Conservation (phyloP, 2,888 invertebrate genomes). For the Allacma fusca region DNA sequence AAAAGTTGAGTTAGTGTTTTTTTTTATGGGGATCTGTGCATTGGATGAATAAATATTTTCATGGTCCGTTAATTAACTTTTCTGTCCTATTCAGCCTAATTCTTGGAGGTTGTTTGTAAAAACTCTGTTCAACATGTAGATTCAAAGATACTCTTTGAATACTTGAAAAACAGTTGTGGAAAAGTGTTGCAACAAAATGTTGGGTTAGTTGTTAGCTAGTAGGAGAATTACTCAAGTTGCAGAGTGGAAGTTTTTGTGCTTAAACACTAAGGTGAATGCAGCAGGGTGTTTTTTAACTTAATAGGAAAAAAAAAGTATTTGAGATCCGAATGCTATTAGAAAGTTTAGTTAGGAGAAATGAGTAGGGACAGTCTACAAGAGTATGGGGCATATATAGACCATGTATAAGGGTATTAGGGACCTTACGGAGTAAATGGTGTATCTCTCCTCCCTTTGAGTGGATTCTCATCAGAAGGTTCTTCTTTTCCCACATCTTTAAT, state of each 20-base stretch:
- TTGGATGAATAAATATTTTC: too few relatives aligned
- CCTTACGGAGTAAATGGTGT: background rate
- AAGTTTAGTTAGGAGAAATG: background rate
- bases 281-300: background rate
- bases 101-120: too few relatives aligned
- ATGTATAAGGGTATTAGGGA: background rate
- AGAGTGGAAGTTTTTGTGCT: background rate
- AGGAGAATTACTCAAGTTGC: background rate
- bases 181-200: too few relatives aligned
- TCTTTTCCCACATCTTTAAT: constrained; percentile 51
- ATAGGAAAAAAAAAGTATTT: background rate
- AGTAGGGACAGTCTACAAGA: too few relatives aligned
- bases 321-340: constrained; percentile 4
- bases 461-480: constrained; percentile 32
- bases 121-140: too few relatives aligned
- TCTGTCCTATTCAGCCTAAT: too few relatives aligned
- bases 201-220: background rate
- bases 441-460: constrained; percentile 5
- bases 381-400: background rate
- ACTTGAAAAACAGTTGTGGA: too few relatives aligned
- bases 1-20: too few relatives aligned
- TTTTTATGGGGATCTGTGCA: too few relatives aligned
- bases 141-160: too few relatives aligned
- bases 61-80: too few relatives aligned
- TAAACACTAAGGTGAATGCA: background rate